Base-by-base conservation (phyloP, 1,140 invertebrate genomes). In the Fopius arisanus region DNA sequence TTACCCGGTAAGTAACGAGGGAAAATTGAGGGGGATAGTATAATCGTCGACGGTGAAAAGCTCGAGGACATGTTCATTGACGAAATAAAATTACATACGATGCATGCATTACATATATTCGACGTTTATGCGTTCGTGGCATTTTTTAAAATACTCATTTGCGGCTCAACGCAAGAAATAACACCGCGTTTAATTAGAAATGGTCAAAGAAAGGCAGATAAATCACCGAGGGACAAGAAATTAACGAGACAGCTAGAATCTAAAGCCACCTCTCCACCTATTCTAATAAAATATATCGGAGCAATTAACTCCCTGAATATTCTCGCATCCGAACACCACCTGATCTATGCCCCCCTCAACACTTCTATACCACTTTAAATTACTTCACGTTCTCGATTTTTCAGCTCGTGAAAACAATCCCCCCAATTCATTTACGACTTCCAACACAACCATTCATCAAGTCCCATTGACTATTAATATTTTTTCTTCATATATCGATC, bases 271-370 rank as follows among this genome's bases (percentile, higher is more conserved):
- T n/a, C 28, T 48, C 80, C 75, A 71, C 80, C 78, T 81, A 80
- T 84, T 84, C 78, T 83, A 84, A 85, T 84, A 82, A 88, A 87
- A 88, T 88, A 88, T 88, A 87, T 86, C 83, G 83, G 40, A 29
- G 86, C 85, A 88, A 88, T 88, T 88, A 88, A 84, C 80, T 82
- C 83, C 83, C 85, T 86, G 84, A 87, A 88, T 88, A 88, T 88
- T 87, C 86, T 84, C 84, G 78, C 81, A 79, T 81, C 77, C 82
- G 82, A 84, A 77, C 79, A 10, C 75, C 78, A 82, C 29, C 68
- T 87, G 86, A 88, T 88, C 80, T 87, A 88, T 86, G 77, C 76
- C 23, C 29, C 2, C 37, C 33, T 40, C 43, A 48, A 16, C 28
- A 31, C 28, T 19, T 33, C 28, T 65, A n/a, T n/a, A 63, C 73